phyloP scores from a whole-genome alignment of 2,888 invertebrate species.

The Ochropleura plecta region DNA sequence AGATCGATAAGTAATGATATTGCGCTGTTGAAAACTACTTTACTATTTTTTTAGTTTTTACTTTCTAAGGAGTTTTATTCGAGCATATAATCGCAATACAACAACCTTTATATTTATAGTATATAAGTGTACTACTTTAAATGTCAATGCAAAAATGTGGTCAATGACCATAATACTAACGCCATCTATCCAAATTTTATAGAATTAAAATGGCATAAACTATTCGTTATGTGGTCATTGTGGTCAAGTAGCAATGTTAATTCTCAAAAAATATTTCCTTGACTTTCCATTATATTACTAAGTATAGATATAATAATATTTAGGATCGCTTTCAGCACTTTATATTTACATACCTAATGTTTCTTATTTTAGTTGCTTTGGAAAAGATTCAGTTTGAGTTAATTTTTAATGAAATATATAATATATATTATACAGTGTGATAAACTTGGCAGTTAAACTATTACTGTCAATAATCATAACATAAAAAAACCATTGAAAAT shows the following conservation, averaged over 20 bases:
- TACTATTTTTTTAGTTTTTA: neutral
- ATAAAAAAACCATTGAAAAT: slow-evolving; percentile 30
- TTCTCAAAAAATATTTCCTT: neutral
- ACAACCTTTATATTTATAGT: accelerated
- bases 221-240: neutral
- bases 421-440: too few species aligned
- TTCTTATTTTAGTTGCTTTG: neutral
- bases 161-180: slow-evolving; percentile 68
- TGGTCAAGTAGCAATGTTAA: slow-evolving; percentile 1
- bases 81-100: neutral
- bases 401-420: too few species aligned
- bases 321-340: too few species aligned
- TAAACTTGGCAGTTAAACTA: neutral
- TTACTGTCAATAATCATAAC: neutral
- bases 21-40: too few species aligned
- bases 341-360: too few species aligned
- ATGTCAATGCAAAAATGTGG: slow-evolving; percentile 51
- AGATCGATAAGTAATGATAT: slow-evolving; percentile 36
- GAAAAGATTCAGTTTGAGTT: too few species aligned
- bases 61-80: neutral
- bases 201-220: neutral
- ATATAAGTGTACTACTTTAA: accelerated
- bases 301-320: too few species aligned
- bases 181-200: slow-evolving; percentile 70
- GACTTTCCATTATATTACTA: too few species aligned